Evolutionary conservation across 2,888 invertebrate species (phyloP).

Genomic region (Orthosia incerta): DNA sequence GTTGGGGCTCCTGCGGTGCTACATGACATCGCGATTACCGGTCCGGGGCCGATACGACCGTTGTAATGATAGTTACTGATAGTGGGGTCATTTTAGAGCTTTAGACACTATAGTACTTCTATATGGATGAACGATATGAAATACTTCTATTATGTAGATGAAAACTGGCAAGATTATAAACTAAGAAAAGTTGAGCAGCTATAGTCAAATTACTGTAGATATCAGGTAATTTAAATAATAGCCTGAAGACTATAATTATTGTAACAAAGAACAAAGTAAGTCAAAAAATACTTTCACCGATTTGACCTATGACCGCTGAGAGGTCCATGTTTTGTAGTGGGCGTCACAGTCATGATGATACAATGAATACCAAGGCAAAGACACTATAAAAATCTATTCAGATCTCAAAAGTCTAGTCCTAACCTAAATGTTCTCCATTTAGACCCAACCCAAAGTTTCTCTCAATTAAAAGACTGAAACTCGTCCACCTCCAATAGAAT

Average conservation of each 20-base stretch:
- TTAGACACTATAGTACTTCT: not conserved
- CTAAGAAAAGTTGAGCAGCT: not conserved
- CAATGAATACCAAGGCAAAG: not conserved
- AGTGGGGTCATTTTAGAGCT: constrained; percentile 27
- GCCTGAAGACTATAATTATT: constrained; percentile 12
- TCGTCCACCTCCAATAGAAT: constrained; percentile 20
- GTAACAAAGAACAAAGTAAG: constrained; percentile 24
- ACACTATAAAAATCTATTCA: not conserved
- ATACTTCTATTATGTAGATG: not conserved
- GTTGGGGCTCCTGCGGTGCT: constrained; percentile 79
- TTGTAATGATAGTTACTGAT: constrained; percentile 55
- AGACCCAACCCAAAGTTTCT: constrained; percentile 50
- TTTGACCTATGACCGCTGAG: constrained; percentile 26
- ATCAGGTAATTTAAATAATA: no score
- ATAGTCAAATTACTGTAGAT: not conserved
- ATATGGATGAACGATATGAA: not conserved
- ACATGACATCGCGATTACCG: constrained; percentile 83
- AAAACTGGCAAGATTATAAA: not conserved
- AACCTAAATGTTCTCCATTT: constrained; percentile 21
- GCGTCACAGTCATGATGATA: constrained; percentile 27
- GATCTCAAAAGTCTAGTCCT: not conserved
- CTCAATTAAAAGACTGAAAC: constrained; percentile 54
- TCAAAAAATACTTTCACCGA: constrained; percentile 34
- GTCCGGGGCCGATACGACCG: constrained; percentile 60
- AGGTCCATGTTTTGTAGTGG: constrained; percentile 32